Evolutionary conservation across 2,113 vertebrate genomes (phyloP), one percentile per base, ranked within the genome.

Genomic region (Saccopteryx leptura): DNA sequence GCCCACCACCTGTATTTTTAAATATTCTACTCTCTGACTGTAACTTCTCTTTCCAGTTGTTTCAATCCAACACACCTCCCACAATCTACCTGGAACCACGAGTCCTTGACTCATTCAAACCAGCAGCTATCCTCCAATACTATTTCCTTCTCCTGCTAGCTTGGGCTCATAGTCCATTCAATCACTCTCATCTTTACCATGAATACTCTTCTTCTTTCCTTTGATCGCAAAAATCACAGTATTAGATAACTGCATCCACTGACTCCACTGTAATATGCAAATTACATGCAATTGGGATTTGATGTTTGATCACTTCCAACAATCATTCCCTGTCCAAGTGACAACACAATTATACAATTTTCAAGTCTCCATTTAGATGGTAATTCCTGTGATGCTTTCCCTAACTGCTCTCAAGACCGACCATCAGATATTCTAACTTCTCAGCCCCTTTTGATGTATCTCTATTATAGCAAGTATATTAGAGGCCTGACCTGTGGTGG

Each of bases 221-320:
- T 90, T 84, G n/a, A 39, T 88, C 83, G 80, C 68, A 84, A 93
- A 93, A 85, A 90, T 56, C 26, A 83, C n/a, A 90, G 18, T 24
- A 3, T 69, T 68, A 66, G 52, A 83, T 46, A 78, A 81, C 61
- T 56, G 18, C n/a, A 90, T 90, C 12, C 33, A 89, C 0, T 85
- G 54, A 69, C 18, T 28, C 9, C 50, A 90, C 39, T 86, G 39
- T 58, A 84, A 33, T 18, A 74, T 11, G 19, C 79, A 80, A 85
- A 75, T 63, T 74, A 91, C 91, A 91, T 69, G 15, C 9, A 78
- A 87, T 5, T 46, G 56, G 12, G 52, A 93, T 63, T n/a, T 93
- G 39, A 75, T 46, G 21, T 54, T 54, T 61, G 56, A 75, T 39
- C n/a, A 94, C 31, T 69, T 24, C 23, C n/a, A 52, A 66, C 13